Evolutionary conservation across 2,888 invertebrate species (phyloP).

Genomic region (Synergus laeviventris): DNA sequence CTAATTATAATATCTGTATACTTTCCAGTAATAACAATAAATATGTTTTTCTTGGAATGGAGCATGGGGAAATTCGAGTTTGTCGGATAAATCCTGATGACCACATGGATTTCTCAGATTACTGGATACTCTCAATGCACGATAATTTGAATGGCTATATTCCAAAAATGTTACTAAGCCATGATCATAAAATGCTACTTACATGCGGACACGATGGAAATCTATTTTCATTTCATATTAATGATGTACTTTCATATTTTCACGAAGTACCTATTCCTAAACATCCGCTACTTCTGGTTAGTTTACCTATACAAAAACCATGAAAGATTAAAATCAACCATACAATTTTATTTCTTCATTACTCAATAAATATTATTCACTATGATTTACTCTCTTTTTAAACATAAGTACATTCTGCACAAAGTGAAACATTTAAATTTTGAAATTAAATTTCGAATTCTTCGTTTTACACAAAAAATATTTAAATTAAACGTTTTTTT

Average conservation of each 20-base stretch:
- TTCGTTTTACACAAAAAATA: no score
- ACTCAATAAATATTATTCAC: no score
- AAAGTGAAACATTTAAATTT: no score
- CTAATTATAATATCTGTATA: background rate
- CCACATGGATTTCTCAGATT: conserved; percentile 80
- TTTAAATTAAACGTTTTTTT: no score
- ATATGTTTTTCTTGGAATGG: conserved; percentile 80
- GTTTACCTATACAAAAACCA: no score
- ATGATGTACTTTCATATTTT: conserved; percentile 53
- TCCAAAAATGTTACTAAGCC: conserved; percentile 81
- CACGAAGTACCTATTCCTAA: conserved; percentile 48
- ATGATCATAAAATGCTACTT: conserved; percentile 79
- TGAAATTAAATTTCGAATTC: no score
- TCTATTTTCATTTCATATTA: conserved; percentile 81
- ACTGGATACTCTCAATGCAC: conserved; percentile 85
- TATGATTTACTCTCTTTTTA: no score
- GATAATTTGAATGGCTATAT: conserved; percentile 84
- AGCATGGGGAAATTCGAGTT: conserved; percentile 80
- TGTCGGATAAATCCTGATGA: conserved; percentile 77
- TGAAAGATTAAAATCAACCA: no score
- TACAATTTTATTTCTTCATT: no score
- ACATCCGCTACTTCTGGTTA: conserved; percentile 36
- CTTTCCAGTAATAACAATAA: conserved; percentile 68
- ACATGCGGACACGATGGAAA: conserved; percentile 87
- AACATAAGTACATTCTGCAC: no score